Percentiles rank a stretch among this genome's conserved stretches.
Conservation (phyloP, 2,797 vertebrate species). For the Takifugu rubripes region DNA sequence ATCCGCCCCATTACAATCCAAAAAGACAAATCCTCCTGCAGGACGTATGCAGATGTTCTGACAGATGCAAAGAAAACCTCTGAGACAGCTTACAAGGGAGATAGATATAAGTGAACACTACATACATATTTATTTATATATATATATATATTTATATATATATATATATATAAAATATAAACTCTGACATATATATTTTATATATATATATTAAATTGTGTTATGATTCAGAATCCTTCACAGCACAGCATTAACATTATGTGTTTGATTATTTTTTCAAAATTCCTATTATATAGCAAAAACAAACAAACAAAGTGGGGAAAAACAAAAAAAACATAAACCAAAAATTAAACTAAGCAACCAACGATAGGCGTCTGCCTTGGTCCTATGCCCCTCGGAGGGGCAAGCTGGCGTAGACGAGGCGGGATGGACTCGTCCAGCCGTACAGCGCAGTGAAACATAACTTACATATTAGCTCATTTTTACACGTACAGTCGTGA, state of each 20-base stretch:
- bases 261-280: slow-evolving; percentile 69
- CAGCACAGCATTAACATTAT: slow-evolving; percentile 79
- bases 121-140: slow-evolving; percentile 72
- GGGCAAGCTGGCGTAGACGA: slow-evolving; percentile 60
- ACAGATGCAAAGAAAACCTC: slow-evolving; percentile 62
- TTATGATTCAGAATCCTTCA: slow-evolving; percentile 71
- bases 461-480: slow-evolving; percentile 89
- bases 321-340: slow-evolving; percentile 24
- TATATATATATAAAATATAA: slow-evolving; percentile 73
- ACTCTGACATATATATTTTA: slow-evolving; percentile 69
- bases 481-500: slow-evolving; percentile 91
- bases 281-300: slow-evolving; percentile 73
- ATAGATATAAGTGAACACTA: slow-evolving; percentile 83
- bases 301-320: slow-evolving; percentile 59
- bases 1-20: slow-evolving; percentile 48
- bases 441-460: slow-evolving; percentile 89
- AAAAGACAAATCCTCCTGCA: slow-evolving; percentile 21
- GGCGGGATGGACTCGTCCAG: slow-evolving; percentile 79
- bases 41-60: slow-evolving; percentile 72
- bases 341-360: slow-evolving; percentile 78
- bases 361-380: slow-evolving; percentile 77
- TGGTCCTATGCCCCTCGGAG: slow-evolving; percentile 35
- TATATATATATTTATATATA: slow-evolving; percentile 67
- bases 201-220: slow-evolving; percentile 70
- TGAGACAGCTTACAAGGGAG: slow-evolving; percentile 78